Evolutionary conservation across 2,888 invertebrate species (phyloP), one percentile per base, ranked within the genome.

Genomic region (Tigriopus californicus): DNA sequence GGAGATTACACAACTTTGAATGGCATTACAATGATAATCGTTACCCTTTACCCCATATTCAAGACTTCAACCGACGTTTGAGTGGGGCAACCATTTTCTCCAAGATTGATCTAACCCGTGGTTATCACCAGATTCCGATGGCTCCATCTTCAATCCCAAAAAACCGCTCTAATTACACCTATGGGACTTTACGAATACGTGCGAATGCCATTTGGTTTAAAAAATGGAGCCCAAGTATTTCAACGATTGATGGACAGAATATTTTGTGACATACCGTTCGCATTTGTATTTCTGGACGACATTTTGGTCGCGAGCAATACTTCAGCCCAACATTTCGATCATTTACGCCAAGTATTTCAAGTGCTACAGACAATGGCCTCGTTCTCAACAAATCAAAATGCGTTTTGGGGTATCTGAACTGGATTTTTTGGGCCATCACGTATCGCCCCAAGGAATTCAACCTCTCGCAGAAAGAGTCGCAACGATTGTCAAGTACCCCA

Each of bases 201-300:
- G 33, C 33, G 33, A 3, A 33, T 33, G 33, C 33, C 33, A 33
- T 33, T 33, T 33, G 33, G 33, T 5, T 8, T 33, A 3, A 33
- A 33, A 33, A 72, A 73, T 60, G 70, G 72, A 1, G 68, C 67
- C 1, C 69, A 72, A 61, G 69, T 70, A 0, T 71, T 72, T 62
- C 68, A 70, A 59, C 33, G 33, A 5, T 8, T 33, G 33, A 33
- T 33, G 33, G 33, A 33, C 33, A 33, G 3, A 58, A 54, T 64
- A 12, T 41, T 61, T 8, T 33, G 61, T 47, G 65, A 66, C 12
- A 54, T 68, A 1, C 67, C 68, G 22, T 68, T 71, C 59, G 62
- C 62, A 42, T 65, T 66, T 58, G 56, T 63, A 0, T 72, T 70
- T 58, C 58, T 71, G 0, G 70, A 72, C 41, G 69, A 70, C 60